phyloP scores from a whole-genome alignment of 2,113 vertebrate species.

The Taurulus bubalis region DNA sequence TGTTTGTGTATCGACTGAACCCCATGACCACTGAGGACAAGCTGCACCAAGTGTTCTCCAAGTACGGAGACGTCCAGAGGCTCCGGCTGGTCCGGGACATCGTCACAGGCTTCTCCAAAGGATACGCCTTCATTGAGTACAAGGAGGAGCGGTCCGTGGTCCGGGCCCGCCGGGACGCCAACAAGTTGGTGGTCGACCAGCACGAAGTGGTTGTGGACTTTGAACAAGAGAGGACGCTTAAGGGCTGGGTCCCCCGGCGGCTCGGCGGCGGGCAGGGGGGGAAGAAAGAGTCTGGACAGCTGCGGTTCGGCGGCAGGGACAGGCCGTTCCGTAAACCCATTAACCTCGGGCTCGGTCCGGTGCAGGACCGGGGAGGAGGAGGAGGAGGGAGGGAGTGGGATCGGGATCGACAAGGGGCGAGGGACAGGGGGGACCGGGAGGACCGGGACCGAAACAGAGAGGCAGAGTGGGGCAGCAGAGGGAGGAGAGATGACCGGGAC shows the following conservation, averaged over 20 bases:
- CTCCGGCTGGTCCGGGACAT: slow-evolving; percentile 92
- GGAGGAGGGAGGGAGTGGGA: slow-evolving; percentile 80
- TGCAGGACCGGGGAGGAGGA: slow-evolving; percentile 78
- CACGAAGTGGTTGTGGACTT: slow-evolving; percentile 94
- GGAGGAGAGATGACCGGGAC: slow-evolving; percentile 77
- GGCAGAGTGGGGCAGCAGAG: slow-evolving; percentile 73
- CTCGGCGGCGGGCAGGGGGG: slow-evolving; percentile 95
- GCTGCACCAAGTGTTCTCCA: slow-evolving; percentile 89
- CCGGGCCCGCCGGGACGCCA: slow-evolving; percentile 91
- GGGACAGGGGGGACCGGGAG: slow-evolving; percentile 78
- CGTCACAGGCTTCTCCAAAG: slow-evolving; percentile 94
- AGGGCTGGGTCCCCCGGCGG: slow-evolving; percentile 94
- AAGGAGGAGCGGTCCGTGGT: slow-evolving; percentile 90
- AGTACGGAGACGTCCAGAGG: slow-evolving; percentile 91
- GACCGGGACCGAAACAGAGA: slow-evolving; percentile 84
- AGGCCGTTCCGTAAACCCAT: slow-evolving; percentile 96
- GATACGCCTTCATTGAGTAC: slow-evolving; percentile 94
- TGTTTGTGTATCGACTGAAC: slow-evolving; percentile 93
- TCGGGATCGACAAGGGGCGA: slow-evolving; percentile 79
- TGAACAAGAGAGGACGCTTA: slow-evolving; percentile 91
- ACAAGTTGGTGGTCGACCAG: slow-evolving; percentile 93
- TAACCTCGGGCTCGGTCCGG: slow-evolving; percentile 82
- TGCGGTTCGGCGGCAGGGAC: slow-evolving; percentile 95
- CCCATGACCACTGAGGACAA: slow-evolving; percentile 93
- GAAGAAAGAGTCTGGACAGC: slow-evolving; percentile 96